Percentiles rank a stretch among this genome's conserved stretches.
Evolutionary conservation across 2,797 vertebrate species (phyloP).

Genomic region (Melanotaenia parkinsoni): DNA sequence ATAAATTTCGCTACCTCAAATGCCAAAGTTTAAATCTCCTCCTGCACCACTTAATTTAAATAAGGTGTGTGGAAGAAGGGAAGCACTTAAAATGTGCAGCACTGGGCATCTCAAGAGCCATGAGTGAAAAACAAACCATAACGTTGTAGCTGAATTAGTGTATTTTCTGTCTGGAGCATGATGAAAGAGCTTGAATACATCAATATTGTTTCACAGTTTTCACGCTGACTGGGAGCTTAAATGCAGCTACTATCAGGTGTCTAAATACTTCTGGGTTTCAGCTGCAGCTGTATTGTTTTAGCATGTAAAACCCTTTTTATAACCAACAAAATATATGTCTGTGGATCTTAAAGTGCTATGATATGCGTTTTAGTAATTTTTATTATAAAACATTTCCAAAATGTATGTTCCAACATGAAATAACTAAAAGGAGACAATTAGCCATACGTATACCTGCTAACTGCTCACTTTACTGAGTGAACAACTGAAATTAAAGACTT

Average conservation of each 20-base stretch:
- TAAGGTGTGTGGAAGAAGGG: neutral
- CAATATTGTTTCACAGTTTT: neutral
- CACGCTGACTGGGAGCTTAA: neutral
- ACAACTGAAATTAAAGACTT: slow-evolving; percentile 35
- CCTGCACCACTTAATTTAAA: neutral
- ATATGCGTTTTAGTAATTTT: too few species aligned
- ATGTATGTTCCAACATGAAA: neutral
- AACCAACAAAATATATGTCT: neutral
- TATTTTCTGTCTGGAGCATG: neutral
- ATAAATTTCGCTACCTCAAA: neutral
- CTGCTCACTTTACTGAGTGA: slow-evolving; percentile 7
- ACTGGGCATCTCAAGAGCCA: too few species aligned
- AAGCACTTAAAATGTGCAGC: neutral
- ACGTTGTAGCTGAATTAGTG: neutral
- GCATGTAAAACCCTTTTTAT: neutral
- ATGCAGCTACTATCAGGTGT: neutral
- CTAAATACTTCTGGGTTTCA: neutral
- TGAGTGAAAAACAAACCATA: neutral
- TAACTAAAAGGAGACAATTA: neutral
- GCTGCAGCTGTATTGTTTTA: neutral
- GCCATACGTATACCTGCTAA: slow-evolving; percentile 1
- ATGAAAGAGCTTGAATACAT: neutral
- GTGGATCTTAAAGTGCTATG: neutral
- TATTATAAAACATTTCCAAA: neutral
- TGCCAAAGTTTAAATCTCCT: neutral